Percentiles rank a stretch among this genome's conserved stretches.
These are phyloP conservation scores for Azemiops feae DNA, from an alignment of 2,113 vertebrate genomes.

Conservation along the genomic window DNA sequence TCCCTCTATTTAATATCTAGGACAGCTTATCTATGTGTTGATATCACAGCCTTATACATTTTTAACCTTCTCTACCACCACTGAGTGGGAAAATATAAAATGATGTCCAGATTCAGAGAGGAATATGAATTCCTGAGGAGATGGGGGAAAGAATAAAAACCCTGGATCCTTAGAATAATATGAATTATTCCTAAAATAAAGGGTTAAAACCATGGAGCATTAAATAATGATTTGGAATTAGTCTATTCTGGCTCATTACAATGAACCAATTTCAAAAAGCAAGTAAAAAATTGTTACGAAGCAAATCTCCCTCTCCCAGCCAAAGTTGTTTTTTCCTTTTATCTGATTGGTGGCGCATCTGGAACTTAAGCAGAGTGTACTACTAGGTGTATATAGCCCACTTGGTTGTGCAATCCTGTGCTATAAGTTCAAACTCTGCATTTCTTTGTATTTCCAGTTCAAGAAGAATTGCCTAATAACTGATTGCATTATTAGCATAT, in stretches of 20 bases:
- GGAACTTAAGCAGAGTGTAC: neutral
- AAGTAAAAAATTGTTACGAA: neutral
- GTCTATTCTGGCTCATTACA: neutral
- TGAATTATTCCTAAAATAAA: neutral
- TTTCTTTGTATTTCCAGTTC: neutral
- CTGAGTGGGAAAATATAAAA: neutral
- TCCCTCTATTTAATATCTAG: neutral
- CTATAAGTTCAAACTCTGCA: neutral
- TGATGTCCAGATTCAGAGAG: neutral
- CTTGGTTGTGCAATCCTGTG: neutral
- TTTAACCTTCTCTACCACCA: neutral
- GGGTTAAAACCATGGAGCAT: neutral
- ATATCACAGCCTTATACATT: neutral
- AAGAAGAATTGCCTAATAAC: neutral
- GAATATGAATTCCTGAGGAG: neutral
- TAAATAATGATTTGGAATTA: neutral
- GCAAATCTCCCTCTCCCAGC: neutral
- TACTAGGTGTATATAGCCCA: neutral
- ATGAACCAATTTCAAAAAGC: neutral
- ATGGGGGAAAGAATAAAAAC: neutral
- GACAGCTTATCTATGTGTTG: neutral
- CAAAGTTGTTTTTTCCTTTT: neutral
- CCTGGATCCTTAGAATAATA: neutral
- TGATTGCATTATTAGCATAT: neutral
- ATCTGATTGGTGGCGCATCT: neutral